These are phyloP conservation scores for Aleiodes leptofemur DNA, from an alignment of 2,888 invertebrate species.

Conservation along the genomic window DNA sequence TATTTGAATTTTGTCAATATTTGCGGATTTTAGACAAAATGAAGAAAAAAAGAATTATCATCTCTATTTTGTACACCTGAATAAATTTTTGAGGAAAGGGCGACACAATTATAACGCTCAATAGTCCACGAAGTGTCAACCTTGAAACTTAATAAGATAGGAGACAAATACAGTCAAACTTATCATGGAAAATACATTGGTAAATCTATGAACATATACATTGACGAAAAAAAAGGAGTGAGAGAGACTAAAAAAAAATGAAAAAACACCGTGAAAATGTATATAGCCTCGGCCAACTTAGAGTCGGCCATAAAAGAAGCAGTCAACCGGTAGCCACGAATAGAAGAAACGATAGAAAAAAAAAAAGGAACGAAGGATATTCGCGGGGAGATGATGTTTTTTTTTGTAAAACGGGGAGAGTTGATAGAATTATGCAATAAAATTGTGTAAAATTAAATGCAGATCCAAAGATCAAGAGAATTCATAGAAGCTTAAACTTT, in stretches of 20 bases:
- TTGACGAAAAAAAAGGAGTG: slow-evolving; percentile 18
- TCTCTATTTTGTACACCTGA: slow-evolving; percentile 2
- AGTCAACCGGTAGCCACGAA: slow-evolving; percentile 56
- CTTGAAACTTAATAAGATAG: slow-evolving; percentile 56
- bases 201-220: slow-evolving; percentile 60
- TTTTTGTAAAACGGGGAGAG: background rate
- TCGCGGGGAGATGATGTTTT: background rate
- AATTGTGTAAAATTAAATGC: slow-evolving; percentile 32
- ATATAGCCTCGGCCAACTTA: slow-evolving; percentile 74
- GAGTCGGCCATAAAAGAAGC: slow-evolving; percentile 66
- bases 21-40: background rate
- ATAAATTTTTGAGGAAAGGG: slow-evolving; percentile 8
- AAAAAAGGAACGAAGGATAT: slow-evolving; percentile 24
- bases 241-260: slow-evolving; percentile 43
- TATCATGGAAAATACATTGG: slow-evolving; percentile 57
- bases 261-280: slow-evolving; percentile 69
- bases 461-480: slow-evolving; percentile 39
- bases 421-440: slow-evolving; percentile 10
- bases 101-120: slow-evolving; percentile 4
- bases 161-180: slow-evolving; percentile 50
- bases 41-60: background rate
- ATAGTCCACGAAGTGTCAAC: slow-evolving; percentile 57
- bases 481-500: slow-evolving; percentile 12
- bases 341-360: slow-evolving; percentile 37
- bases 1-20: background rate